Base-by-base conservation (phyloP, 2,797 vertebrate genomes). In the Aquila chrysaetos region DNA sequence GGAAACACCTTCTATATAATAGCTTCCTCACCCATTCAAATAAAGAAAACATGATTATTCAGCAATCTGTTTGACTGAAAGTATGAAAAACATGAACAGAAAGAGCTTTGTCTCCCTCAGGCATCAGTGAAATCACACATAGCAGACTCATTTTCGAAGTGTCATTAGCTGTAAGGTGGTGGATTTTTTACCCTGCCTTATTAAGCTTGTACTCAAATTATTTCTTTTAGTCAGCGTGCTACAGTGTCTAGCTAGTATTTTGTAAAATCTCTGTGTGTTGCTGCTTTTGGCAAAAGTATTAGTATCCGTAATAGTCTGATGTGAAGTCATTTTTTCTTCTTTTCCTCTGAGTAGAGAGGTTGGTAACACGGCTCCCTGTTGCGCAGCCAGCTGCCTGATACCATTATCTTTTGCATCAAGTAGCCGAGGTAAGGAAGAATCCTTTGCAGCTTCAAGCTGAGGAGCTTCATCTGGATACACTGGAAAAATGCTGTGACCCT, bases 41-140 rank as follows among this genome's bases (percentile, higher is more conserved):
- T 91, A 94, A 90, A 83, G 85, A 73, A 92, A 97, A 89, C 68
- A 41, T 88, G 87, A 94, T 97, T 94, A 96, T 92, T 97, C 76
- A 92, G 92, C 87, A 81, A 88, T 78, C 81, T 85, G 46, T 82
- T 93, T 91, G 93, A 94, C 78, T 95, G 88, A 78, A 94, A 75
- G 72, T 85, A 84, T 88, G 78, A 91, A 95, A 96, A 93, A 85
- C 88, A 72, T 33, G 76, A 95, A 57, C 61, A 96, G 90, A 92
- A 95, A 2, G 28, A 93, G 68, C 84, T 95, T 90, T 92, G 76
- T 94, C 70, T 96, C 78, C 91, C 91, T 94, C 87, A 85, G 87
- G 87, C 92, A 90, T 69, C 75, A 61, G 43, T 93, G 72, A 94
- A 94, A 92, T 95, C 75, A n/a, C 87, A 92, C 81, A 77, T 75